These are phyloP conservation scores for Nymphalis io DNA, from an alignment of 1,140 invertebrate species.

Conservation along the genomic window DNA sequence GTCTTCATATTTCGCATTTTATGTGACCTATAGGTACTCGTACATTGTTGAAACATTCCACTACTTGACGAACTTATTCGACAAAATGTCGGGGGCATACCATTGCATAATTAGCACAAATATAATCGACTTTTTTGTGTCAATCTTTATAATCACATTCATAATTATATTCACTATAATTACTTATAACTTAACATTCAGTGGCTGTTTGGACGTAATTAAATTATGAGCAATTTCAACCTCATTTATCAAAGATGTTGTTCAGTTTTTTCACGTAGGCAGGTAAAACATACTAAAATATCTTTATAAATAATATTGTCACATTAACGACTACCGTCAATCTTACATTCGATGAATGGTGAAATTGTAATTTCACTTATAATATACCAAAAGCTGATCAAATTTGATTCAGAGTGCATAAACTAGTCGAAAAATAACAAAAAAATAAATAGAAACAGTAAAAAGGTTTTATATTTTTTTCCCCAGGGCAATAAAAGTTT, in stretches of 20 bases:
- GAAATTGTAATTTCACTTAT: too few relatives aligned
- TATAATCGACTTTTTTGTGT: conserved; percentile 24
- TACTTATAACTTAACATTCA: conserved; percentile 15
- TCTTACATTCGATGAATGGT: too few relatives aligned
- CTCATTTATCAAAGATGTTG: conserved; percentile 10
- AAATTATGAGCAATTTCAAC: conserved; percentile 23
- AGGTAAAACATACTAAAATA: neutral
- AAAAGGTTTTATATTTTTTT: neutral
- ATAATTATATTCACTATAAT: conserved; percentile 13
- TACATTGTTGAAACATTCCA: neutral
- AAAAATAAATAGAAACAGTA: neutral
- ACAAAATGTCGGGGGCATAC: conserved; percentile 16
- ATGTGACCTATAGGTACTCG: neutral
- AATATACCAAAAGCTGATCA: too few relatives aligned
- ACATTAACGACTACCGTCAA: neutral
- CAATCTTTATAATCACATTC: conserved; percentile 27
- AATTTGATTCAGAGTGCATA: too few relatives aligned
- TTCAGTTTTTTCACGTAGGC: neutral
- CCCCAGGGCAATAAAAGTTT: conserved; percentile 13
- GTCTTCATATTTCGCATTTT: too few relatives aligned
- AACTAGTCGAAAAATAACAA: too few relatives aligned
- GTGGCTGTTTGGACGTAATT: conserved; percentile 11
- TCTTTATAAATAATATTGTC: neutral
- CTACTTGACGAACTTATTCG: neutral
- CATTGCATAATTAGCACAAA: conserved; percentile 13